A percentile compares a stretch with the other conserved stretches of the same genome.
Conservation (phyloP, 2,113 vertebrate genomes). For the Plotosus lineatus region DNA sequence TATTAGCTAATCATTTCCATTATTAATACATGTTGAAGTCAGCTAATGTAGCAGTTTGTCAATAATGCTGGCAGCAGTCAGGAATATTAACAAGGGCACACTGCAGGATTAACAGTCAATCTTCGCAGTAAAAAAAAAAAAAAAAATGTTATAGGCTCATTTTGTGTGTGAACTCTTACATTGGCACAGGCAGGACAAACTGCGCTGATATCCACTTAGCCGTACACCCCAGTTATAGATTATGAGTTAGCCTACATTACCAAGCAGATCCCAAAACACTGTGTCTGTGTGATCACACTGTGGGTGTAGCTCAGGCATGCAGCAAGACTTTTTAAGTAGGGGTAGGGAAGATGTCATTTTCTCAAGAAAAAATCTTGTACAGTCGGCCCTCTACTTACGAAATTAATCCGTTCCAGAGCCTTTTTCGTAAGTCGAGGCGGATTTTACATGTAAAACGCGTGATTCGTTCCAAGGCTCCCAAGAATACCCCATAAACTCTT, state of each 20-base stretch:
- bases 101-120: conserved; percentile 63
- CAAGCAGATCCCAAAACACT: conserved; percentile 10
- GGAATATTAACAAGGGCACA: conserved; percentile 62
- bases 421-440: too few species aligned
- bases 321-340: too few species aligned
- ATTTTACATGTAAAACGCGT: too few species aligned
- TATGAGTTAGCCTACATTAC: conserved; percentile 2
- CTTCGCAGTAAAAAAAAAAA: conserved; percentile 59
- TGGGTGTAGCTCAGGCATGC: too few species aligned
- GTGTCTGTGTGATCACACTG: not conserved
- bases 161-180: conserved; percentile 66
- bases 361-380: too few species aligned
- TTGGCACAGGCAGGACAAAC: conserved; percentile 52
- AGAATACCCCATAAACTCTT: too few species aligned
- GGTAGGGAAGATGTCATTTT: too few species aligned
- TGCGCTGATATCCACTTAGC: conserved; percentile 38
- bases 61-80: conserved; percentile 62
- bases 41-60: conserved; percentile 58
- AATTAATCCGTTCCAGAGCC: too few species aligned
- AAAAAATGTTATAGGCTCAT: conserved; percentile 57
- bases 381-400: too few species aligned
- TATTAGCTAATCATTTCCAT: conserved; percentile 49
- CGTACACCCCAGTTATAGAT: conserved; percentile 42
- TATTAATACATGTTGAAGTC: conserved; percentile 59
- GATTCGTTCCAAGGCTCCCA: too few species aligned